Conservation (phyloP, 2,113 vertebrate species). For the Etheostoma spectabile region DNA sequence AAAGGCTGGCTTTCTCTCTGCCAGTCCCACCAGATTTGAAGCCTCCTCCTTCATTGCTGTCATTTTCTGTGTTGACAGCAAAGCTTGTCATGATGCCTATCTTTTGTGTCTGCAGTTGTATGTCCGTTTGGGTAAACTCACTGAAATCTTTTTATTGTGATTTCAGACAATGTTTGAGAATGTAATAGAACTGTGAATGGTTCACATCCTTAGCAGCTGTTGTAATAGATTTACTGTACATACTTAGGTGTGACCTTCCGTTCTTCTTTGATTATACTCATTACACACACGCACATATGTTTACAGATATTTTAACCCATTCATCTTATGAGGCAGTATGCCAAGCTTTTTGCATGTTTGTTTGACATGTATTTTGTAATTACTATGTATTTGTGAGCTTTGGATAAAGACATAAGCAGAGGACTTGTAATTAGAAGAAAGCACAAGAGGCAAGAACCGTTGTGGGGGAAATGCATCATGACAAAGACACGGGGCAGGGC, state of each 20-base stretch:
- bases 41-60: background rate
- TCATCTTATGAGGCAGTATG: background rate
- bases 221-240: slow-evolving; percentile 9
- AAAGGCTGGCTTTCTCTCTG: background rate
- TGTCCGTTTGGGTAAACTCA: background rate
- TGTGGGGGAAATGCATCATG: slow-evolving; percentile 40
- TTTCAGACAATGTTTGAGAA: background rate
- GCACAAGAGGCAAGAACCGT: slow-evolving; percentile 21
- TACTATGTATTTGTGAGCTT: background rate
- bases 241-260: slow-evolving; percentile 9
- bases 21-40: slow-evolving; percentile 11
- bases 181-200: background rate
- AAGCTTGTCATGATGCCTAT: slow-evolving; percentile 10
- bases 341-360: background rate
- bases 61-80: slow-evolving; percentile 37
- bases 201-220: background rate
- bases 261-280: slow-evolving; percentile 27
- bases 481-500: slow-evolving; percentile 45
- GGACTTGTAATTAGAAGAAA: slow-evolving; percentile 46
- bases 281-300: background rate
- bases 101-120: background rate
- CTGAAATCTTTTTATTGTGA: slow-evolving; percentile 31
- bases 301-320: background rate
- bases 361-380: slow-evolving; percentile 40
- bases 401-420: slow-evolving; percentile 12